Evolutionary conservation across 2,113 vertebrate species (phyloP).

Genomic region (Brienomyrus brachyistius): DNA sequence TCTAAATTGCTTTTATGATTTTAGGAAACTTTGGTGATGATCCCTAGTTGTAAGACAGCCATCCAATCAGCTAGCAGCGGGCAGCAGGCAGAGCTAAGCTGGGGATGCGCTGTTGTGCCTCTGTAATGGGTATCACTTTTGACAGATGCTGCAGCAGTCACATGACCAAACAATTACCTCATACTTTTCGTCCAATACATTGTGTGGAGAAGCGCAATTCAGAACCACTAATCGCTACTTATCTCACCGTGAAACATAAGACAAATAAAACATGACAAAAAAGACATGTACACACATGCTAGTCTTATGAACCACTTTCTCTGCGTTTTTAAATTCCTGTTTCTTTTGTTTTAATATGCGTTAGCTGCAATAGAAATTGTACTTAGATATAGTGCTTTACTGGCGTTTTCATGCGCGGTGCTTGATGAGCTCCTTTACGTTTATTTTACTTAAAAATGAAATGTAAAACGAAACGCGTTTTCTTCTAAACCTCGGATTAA

Average conservation of each 20-base stretch:
- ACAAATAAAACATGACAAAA: neutral
- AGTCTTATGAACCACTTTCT: neutral
- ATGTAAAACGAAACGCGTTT: constrained; percentile 45
- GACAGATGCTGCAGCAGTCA: constrained; percentile 69
- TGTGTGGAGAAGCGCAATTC: neutral
- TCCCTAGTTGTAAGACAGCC: constrained; percentile 44
- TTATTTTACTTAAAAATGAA: constrained; percentile 43
- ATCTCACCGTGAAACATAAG: neutral
- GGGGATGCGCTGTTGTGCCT: constrained; percentile 38
- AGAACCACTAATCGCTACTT: neutral
- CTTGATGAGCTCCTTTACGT: neutral
- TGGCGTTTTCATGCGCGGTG: constrained; percentile 28
- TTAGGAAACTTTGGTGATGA: constrained; percentile 42
- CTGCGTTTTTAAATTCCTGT: neutral
- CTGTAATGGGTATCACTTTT: constrained; percentile 47
- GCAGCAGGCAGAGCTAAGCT: constrained; percentile 22
- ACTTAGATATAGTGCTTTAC: constrained; percentile 1
- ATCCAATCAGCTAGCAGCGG: constrained; percentile 56
- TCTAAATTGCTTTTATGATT: neutral
- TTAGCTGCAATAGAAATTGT: neutral
- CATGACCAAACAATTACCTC: constrained; percentile 71
- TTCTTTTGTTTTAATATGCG: neutral
- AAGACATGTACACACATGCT: neutral
- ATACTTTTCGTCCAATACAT: constrained; percentile 41
- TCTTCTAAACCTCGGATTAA: constrained; percentile 27